Base-by-base conservation (phyloP, 2,113 vertebrate species). In the Neotoma lepida region DNA sequence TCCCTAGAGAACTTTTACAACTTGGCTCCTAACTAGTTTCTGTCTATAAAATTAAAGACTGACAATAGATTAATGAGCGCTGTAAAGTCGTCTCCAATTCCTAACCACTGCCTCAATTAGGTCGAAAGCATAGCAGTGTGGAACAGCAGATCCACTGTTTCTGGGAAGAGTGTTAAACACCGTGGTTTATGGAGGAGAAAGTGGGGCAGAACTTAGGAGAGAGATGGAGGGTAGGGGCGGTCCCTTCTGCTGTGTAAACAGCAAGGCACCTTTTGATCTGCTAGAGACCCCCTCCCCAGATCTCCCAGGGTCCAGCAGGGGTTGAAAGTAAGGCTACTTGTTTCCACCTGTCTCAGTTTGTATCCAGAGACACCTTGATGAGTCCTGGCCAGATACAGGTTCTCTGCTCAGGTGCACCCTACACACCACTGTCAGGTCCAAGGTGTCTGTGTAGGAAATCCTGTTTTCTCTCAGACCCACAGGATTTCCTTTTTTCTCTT, bases 31-130 rank as follows among this genome's bases (percentile, higher is more conserved):
- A 54, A 86, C 81, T 33, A 70, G 94, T 91, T 95, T 86, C 94
- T 92, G 66, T 86, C 96, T 70, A 90, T 95, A 95, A 95, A 97
- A 82, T 82, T 94, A 90, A 94, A 92, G 86, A 73, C 93, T 49
- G 77, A 63, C 90, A 74, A 92, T 63, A 95, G 96, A 96, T 93
- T 90, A 94, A 74, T 78, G 95, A 74, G 82, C 56, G 41, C 73
- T 1, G 0, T 90, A 88, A 96, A 97, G 85, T 39, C n/a, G 66
- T 41, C 94, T 95, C 92, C 64, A 91, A 63, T 88, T 82, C 93
- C 66, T 92, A 81, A 87, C 84, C 68, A 28, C 74, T 87, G 0
- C 0, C 84, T 96, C 93, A 96, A 85, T 96, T 96, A 96, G 86
- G 46, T 30, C 78, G 77, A 92, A 91, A 63, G 94, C 86, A 70